Evolutionary conservation across 2,888 invertebrate genomes (phyloP).

Genomic region (Lymantria monacha): DNA sequence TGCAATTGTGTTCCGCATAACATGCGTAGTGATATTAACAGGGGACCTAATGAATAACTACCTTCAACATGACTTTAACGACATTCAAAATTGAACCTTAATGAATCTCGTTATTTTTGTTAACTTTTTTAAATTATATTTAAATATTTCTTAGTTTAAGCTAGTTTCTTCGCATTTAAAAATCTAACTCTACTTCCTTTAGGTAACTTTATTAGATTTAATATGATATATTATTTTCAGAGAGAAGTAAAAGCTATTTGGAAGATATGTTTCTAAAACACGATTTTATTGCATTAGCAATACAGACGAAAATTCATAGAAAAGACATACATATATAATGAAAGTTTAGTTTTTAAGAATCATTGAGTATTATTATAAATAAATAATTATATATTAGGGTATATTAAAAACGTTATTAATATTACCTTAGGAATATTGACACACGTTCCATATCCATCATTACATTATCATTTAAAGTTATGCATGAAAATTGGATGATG

Average conservation of each 20-base stretch:
- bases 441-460: conserved; percentile 10
- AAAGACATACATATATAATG: background rate
- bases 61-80: background rate
- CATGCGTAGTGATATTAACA: background rate
- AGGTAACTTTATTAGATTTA: background rate
- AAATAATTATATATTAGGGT: conserved; percentile 17
- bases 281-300: background rate
- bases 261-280: background rate
- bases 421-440: conserved; percentile 4
- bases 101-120: background rate
- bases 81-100: too few relatives aligned
- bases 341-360: conserved; percentile 20
- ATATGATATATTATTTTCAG: background rate
- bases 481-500: conserved; percentile 8
- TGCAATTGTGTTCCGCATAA: too few relatives aligned
- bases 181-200: background rate
- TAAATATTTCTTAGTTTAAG: background rate
- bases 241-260: background rate
- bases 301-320: background rate
- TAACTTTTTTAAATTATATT: background rate
- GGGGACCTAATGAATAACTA: background rate
- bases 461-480: background rate
- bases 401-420: conserved; percentile 5
- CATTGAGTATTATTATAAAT: conserved; percentile 28
- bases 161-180: background rate